phyloP scores from a whole-genome alignment of 2,797 vertebrate genomes.

The Crocidura indochinensis region DNA sequence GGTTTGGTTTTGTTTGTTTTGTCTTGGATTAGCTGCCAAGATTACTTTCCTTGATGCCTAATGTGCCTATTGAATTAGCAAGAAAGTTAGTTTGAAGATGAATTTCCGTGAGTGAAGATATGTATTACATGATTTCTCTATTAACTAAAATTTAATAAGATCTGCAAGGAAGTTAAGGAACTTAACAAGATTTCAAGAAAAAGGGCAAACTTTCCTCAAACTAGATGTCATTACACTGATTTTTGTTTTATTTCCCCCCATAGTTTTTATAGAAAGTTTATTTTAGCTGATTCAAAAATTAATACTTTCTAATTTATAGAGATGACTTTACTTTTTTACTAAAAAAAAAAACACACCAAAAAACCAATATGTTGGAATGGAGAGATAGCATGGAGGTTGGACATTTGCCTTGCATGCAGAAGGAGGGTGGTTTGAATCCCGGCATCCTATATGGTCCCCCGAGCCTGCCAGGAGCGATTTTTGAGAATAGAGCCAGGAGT shows the following conservation, averaged over 20 bases:
- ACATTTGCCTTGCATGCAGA: too few relatives aligned
- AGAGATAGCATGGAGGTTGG: too few relatives aligned
- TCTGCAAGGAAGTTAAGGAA: background rate
- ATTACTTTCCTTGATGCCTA: constrained; percentile 58
- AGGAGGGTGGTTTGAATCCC: too few relatives aligned
- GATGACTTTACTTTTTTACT: constrained; percentile 6
- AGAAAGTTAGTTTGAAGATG: constrained; percentile 47
- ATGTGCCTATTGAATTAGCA: constrained; percentile 37
- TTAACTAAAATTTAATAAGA: constrained; percentile 29
- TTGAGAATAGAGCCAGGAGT: too few relatives aligned
- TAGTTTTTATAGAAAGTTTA: constrained; percentile 46
- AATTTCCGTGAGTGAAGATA: constrained; percentile 26
- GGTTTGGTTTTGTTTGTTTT: constrained; percentile 54
- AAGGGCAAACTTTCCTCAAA: constrained; percentile 23
- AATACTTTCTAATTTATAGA: constrained; percentile 41
- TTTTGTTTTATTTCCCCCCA: constrained; percentile 16
- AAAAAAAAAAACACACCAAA: background rate
- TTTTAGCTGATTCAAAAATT: constrained; percentile 53
- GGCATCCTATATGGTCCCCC: too few relatives aligned
- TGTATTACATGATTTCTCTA: constrained; percentile 40
- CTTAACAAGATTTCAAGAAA: constrained; percentile 46
- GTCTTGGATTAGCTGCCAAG: constrained; percentile 48
- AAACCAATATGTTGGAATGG: too few relatives aligned
- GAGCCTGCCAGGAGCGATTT: too few relatives aligned
- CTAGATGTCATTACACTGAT: constrained; percentile 57